phyloP scores from a whole-genome alignment of 2,888 invertebrate genomes.

The Subacronicta megacephala region DNA sequence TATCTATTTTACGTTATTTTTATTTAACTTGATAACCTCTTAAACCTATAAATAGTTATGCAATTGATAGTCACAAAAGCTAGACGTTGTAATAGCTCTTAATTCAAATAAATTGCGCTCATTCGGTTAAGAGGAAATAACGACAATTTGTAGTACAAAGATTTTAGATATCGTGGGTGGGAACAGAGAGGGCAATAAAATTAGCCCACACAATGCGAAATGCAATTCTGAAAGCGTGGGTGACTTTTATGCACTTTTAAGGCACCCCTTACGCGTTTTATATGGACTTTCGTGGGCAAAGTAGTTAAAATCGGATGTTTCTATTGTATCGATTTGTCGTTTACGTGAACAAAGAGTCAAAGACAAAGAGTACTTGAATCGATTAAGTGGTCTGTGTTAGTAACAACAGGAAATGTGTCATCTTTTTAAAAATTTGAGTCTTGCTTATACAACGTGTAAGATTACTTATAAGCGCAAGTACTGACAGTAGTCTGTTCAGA shows the following conservation, averaged over 20 bases:
- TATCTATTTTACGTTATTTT: too few relatives aligned
- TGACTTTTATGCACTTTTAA: constrained; percentile 29
- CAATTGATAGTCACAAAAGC: constrained; percentile 18
- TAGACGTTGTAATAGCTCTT: constrained; percentile 22
- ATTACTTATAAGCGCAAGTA: too few relatives aligned
- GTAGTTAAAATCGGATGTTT: constrained; percentile 13
- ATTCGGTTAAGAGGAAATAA: constrained; percentile 41
- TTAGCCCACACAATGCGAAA: constrained; percentile 40
- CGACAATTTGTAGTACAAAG: constrained; percentile 40
- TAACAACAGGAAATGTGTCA: not conserved
- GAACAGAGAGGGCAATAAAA: constrained; percentile 27
- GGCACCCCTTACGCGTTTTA: too few relatives aligned
- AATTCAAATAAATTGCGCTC: constrained; percentile 13
- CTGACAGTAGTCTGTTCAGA: too few relatives aligned
- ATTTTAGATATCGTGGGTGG: constrained; percentile 38
- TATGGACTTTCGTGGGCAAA: constrained; percentile 14
- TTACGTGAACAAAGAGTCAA: constrained; percentile 3
- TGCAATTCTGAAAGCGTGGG: constrained; percentile 25
- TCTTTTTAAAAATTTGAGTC: too few relatives aligned
- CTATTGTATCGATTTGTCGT: constrained; percentile 16
- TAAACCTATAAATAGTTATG: not conserved
- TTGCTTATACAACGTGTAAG: too few relatives aligned
- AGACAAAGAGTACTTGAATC: constrained; percentile 20
- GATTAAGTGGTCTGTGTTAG: constrained; percentile 15
- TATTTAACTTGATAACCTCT: too few relatives aligned